A percentile compares a stretch with the other conserved stretches of the same genome.
These are phyloP conservation scores for Andinoacara biseriatus DNA, from an alignment of 2,113 vertebrate species.

Conservation along the genomic window DNA sequence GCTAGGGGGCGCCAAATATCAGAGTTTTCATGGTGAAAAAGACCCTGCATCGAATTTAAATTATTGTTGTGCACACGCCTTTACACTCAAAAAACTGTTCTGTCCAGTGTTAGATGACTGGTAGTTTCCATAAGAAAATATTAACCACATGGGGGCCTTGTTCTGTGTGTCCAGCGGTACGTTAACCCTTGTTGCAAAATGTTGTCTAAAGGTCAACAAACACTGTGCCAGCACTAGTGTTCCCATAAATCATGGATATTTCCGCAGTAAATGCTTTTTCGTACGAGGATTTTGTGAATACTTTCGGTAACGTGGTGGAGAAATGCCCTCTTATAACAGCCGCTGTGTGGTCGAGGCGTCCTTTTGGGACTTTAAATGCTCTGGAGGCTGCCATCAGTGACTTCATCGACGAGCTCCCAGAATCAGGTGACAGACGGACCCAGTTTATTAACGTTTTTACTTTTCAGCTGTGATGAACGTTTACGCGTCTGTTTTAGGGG, in stretches of 20 bases:
- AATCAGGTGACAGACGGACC: slow-evolving; percentile 74
- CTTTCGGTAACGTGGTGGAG: slow-evolving; percentile 86
- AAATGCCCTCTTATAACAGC: slow-evolving; percentile 83
- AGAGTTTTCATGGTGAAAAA: neutral
- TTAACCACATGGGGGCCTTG: neutral
- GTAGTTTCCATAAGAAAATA: neutral
- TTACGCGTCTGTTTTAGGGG: neutral
- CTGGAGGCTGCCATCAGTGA: slow-evolving; percentile 76
- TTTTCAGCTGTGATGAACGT: neutral
- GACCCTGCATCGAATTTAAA: neutral
- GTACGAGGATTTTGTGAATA: slow-evolving; percentile 82
- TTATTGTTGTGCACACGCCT: neutral
- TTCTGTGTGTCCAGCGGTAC: slow-evolving; percentile 35
- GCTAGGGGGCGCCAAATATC: slow-evolving; percentile 13
- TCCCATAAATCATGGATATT: slow-evolving; percentile 75
- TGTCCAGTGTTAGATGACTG: neutral
- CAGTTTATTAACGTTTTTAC: neutral
- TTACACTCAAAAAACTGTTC: neutral
- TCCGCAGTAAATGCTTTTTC: slow-evolving; percentile 77
- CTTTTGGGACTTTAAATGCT: slow-evolving; percentile 72
- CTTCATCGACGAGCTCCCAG: slow-evolving; percentile 83
- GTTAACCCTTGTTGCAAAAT: slow-evolving; percentile 36
- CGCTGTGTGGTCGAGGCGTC: slow-evolving; percentile 81
- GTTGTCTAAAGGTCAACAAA: slow-evolving; percentile 44
- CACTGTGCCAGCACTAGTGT: neutral